Base-by-base conservation (phyloP, 2,113 vertebrate species). In the Chitala chitala region DNA sequence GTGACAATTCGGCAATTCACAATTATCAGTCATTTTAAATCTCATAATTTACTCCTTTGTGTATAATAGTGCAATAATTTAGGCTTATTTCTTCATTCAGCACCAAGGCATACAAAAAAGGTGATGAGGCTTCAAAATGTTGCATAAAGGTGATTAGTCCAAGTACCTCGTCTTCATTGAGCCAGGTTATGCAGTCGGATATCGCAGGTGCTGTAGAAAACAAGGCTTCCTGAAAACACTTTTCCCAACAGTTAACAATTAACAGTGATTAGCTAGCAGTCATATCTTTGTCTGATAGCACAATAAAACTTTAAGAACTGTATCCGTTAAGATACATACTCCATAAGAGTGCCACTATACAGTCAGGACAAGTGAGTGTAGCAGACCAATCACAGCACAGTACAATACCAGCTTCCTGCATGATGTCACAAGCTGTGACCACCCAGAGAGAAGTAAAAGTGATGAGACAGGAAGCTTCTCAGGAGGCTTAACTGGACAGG, bases 1-100 rank as follows among this genome's bases (percentile, higher is more conserved):
- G 56, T 73, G 44, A 73, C 55, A 50, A 33, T 50, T 24, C 55
- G 20, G 50, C 20, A n/a, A 33, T 9, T 69, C 53, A 69, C 4
- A 31, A 29, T 22, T 29, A 26, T 36, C 15, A 46, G 56, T 46
- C 58, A 51, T 64, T 58, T 73, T 8, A 13, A 10, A 50, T 50
- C 26, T 46, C 72, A 50, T 36, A 48, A 73, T 58, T 63, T 46
- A 42, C 29, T 38, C 10, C 26, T 44, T 3, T 72, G 54, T 46
- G 24, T 22, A 20, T 50, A 12, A 26, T 38, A 64, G 29, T 31
- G n/a, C 50, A 42, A 26, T 44, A 61, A 17, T 31, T 2, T 63
- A 38, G 20, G 10, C 38, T 36, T 44, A 38, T 22, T 26, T 13
- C 58, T 22, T 71, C 29, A 64, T 59, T 33, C 50, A 73, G 46